A percentile compares a stretch with the other conserved stretches of the same genome.
Evolutionary conservation across 1,140 invertebrate genomes (phyloP).

Genomic region (Euglossa dilemma): DNA sequence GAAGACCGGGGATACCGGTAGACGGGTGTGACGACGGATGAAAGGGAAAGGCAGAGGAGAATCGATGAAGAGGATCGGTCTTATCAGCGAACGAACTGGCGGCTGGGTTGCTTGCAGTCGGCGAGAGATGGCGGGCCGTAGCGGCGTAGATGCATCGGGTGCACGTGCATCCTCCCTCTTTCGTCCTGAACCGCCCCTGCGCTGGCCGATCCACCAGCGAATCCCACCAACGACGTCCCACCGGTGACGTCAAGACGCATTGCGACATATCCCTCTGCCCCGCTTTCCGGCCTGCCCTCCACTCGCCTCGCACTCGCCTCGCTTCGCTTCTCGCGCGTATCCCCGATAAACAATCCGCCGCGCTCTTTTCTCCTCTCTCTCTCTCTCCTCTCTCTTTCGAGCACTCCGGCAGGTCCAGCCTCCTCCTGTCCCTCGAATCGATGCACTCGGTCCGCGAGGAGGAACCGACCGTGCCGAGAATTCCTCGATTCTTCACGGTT

Average conservation of each 20-base stretch:
- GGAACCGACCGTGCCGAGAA: not conserved
- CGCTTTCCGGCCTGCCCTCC: constrained; percentile 49
- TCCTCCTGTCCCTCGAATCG: not conserved
- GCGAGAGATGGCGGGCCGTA: constrained; percentile 67
- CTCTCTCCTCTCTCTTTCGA: constrained; percentile 11
- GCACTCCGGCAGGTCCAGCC: not conserved
- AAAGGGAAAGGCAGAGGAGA: not conserved
- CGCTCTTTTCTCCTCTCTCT: not conserved
- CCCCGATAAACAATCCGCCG: constrained; percentile 24
- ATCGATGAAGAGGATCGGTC: constrained; percentile 39
- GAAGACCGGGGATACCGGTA: no score
- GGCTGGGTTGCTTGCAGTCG: constrained; percentile 1
- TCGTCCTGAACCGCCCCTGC: constrained; percentile 44
- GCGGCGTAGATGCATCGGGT: constrained; percentile 52
- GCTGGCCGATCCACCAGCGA: constrained; percentile 50
- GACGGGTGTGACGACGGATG: not conserved
- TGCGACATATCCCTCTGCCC: constrained; percentile 78
- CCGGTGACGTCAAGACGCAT: constrained; percentile 80
- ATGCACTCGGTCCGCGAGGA: not conserved
- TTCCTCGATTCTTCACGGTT: not conserved
- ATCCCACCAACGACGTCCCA: constrained; percentile 74
- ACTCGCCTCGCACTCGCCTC: constrained; percentile 21
- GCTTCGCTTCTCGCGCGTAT: constrained; percentile 12
- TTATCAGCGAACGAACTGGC: constrained; percentile 50
- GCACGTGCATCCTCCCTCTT: constrained; percentile 56